A percentile compares a stretch with the other conserved stretches of the same genome.
Conservation (phyloP, 2,888 invertebrate species). For the Zelleria hepariella region DNA sequence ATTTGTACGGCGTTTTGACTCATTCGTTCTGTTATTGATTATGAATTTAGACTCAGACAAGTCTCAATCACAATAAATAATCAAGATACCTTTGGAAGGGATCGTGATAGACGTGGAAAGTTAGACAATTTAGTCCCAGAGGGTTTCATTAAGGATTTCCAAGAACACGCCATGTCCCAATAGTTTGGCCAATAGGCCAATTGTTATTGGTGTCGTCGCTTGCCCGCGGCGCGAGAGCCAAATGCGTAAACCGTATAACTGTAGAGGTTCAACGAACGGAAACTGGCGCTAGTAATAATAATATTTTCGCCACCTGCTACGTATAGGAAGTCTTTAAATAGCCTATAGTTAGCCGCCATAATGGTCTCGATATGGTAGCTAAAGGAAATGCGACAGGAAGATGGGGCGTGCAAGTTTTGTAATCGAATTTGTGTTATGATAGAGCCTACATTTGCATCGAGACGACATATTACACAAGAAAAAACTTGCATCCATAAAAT, state of each 20-base stretch:
- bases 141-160: neutral
- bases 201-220: constrained; percentile 63
- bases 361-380: constrained; percentile 6
- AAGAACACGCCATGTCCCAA: constrained; percentile 29
- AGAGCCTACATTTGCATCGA: neutral
- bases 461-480: neutral
- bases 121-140: too few species aligned
- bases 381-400: constrained; percentile 6
- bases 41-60: too few species aligned
- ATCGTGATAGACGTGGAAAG: too few species aligned
- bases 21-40: too few species aligned
- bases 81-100: too few species aligned
- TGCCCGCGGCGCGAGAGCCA: constrained; percentile 47
- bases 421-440: neutral
- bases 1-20: too few species aligned
- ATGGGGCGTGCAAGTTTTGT: neutral
- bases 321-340: constrained; percentile 36
- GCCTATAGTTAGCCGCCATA: constrained; percentile 21
- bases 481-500: constrained; percentile 19
- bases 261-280: constrained; percentile 65
- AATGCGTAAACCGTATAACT: constrained; percentile 63
- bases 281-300: constrained; percentile 60
- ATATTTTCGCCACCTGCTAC: constrained; percentile 48
- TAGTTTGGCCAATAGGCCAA: constrained; percentile 7
- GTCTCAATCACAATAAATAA: too few species aligned